A percentile compares a stretch with the other conserved stretches of the same genome.
Evolutionary conservation across 1,140 invertebrate species (phyloP).

Genomic region (Trachymyrmex cornetzi): DNA sequence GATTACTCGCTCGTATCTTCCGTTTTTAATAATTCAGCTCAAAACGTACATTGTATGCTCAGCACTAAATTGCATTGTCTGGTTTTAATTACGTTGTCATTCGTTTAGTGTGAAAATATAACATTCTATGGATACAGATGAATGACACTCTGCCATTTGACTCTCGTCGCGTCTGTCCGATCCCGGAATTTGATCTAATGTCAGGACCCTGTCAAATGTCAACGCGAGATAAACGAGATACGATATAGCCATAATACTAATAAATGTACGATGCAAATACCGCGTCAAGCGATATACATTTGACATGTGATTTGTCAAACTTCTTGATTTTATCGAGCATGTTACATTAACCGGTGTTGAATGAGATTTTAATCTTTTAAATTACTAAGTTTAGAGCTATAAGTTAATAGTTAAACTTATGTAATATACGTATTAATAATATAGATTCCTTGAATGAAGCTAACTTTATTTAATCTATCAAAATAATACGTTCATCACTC

Average conservation of each 20-base stretch:
- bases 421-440: background rate
- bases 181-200: conserved; percentile 49
- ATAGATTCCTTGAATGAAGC: background rate
- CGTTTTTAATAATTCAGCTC: background rate
- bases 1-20: background rate
- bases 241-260: conserved; percentile 30
- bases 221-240: conserved; percentile 49
- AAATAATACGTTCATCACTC: background rate
- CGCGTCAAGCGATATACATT: background rate
- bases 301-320: conserved; percentile 25
- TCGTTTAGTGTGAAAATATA: conserved; percentile 18
- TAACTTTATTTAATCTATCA: background rate
- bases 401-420: background rate
- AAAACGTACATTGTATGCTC: background rate
- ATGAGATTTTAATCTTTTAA: background rate
- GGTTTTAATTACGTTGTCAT: conserved; percentile 2
- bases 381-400: background rate
- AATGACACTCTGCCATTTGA: conserved; percentile 34
- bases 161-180: conserved; percentile 21
- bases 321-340: background rate
- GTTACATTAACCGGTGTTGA: background rate
- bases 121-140: background rate
- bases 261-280: conserved; percentile 39
- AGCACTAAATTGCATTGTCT: background rate
- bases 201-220: conserved; percentile 35